A percentile compares a stretch with the other conserved stretches of the same genome.
phyloP scores from a whole-genome alignment of 2,888 invertebrate species.

The Conus canariensis region DNA sequence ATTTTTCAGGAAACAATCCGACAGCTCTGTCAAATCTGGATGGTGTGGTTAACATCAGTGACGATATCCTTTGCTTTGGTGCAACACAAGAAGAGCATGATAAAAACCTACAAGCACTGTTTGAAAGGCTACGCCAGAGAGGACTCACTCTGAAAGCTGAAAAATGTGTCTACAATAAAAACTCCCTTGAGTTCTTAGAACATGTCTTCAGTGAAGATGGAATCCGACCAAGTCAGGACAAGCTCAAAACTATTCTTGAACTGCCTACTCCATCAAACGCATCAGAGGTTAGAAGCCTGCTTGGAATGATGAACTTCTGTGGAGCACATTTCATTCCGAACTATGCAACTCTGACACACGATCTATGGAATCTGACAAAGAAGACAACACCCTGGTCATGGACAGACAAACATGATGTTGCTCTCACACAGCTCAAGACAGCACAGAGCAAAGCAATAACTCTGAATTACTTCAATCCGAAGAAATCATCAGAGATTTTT shows the following conservation, averaged over 20 bases:
- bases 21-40: no score
- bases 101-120: no score
- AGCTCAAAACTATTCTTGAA: constrained; percentile 33
- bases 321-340: constrained; percentile 40
- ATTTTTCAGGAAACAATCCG: no score
- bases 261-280: constrained; percentile 36
- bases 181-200: constrained; percentile 38
- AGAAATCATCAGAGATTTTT: constrained; percentile 38
- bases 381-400: constrained; percentile 37
- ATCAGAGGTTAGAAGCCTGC: constrained; percentile 46
- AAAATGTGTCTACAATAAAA: background rate
- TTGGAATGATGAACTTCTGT: constrained; percentile 44
- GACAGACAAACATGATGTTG: constrained; percentile 44
- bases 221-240: constrained; percentile 35
- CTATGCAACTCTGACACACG: constrained; percentile 43
- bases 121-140: no score
- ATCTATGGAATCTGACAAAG: constrained; percentile 43
- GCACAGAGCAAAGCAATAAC: constrained; percentile 11
- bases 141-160: no score
- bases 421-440: constrained; percentile 32
- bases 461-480: no score
- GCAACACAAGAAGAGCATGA: no score
- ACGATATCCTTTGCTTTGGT: no score
- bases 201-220: constrained; percentile 26
- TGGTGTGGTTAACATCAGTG: no score